Evolutionary conservation across 2,797 vertebrate species (phyloP).

Genomic region (Paratrypauchen microcephalus): DNA sequence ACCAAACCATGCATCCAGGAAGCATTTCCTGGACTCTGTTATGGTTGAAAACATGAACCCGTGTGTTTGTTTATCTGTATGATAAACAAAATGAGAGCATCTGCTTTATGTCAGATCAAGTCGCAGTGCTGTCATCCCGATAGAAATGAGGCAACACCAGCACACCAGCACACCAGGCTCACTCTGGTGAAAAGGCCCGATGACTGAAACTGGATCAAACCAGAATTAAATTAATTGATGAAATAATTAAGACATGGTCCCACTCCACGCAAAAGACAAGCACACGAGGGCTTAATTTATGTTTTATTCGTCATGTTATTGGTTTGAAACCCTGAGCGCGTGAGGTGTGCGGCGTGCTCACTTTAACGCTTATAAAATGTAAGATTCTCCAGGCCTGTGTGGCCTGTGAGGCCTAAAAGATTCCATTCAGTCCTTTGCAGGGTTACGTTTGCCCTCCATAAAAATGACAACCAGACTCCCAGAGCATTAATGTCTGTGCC

Average conservation of each 20-base stretch:
- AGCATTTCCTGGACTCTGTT: not conserved
- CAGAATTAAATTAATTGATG: conserved; percentile 68
- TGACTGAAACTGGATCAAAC: conserved; percentile 59
- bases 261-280: conserved; percentile 27
- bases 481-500: conserved; percentile 65
- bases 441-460: conserved; percentile 68
- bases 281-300: conserved; percentile 12
- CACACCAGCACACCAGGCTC: conserved; percentile 18
- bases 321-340: not conserved
- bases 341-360: conserved; percentile 18
- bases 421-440: conserved; percentile 53
- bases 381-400: conserved; percentile 42
- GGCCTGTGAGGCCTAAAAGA: conserved; percentile 60
- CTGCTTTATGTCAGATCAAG: not conserved
- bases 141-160: not conserved
- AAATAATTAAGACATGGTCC: conserved; percentile 60
- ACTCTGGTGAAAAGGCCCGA: conserved; percentile 38
- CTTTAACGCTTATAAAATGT: conserved; percentile 22
- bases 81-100: not conserved
- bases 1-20: not conserved
- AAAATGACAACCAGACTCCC: conserved; percentile 68
- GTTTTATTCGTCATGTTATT: conserved; percentile 9
- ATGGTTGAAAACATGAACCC: not conserved
- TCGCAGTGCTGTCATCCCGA: conserved; percentile 6
- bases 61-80: not conserved